phyloP scores from a whole-genome alignment of 2,113 vertebrate genomes.

The Cyphomyrus discorhynchus region DNA sequence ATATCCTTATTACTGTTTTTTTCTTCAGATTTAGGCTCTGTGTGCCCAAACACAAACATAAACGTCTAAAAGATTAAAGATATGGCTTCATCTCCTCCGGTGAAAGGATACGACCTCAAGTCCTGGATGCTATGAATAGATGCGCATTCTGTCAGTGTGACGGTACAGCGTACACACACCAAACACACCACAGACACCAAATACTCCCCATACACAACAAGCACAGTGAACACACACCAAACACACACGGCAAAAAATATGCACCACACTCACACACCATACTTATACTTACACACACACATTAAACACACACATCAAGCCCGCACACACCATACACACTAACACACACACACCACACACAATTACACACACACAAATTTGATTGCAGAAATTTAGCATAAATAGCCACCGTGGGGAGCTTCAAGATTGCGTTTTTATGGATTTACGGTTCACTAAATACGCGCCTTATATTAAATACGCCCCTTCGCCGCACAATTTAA shows the following conservation, averaged over 20 bases:
- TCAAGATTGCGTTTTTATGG: background rate
- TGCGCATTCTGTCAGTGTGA: background rate
- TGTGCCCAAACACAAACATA: background rate
- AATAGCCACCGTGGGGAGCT: background rate
- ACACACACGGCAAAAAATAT: background rate
- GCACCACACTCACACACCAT: background rate
- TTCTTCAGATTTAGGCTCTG: background rate
- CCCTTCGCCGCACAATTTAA: background rate
- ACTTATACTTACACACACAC: background rate
- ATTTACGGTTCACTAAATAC: conserved; percentile 7
- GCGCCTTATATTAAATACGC: conserved; percentile 9
- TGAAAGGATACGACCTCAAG: background rate
- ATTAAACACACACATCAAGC: background rate
- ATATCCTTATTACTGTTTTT: background rate
- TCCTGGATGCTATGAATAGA: background rate
- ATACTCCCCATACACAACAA: background rate
- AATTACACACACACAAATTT: background rate
- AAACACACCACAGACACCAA: background rate
- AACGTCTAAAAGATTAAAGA: background rate
- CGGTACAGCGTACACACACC: background rate
- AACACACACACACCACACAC: background rate
- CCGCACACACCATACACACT: background rate
- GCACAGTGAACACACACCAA: background rate
- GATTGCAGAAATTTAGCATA: background rate
- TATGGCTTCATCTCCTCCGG: background rate